A percentile compares a stretch with the other conserved stretches of the same genome.
phyloP scores from a whole-genome alignment of 2,113 vertebrate genomes.

The Oplegnathus fasciatus region DNA sequence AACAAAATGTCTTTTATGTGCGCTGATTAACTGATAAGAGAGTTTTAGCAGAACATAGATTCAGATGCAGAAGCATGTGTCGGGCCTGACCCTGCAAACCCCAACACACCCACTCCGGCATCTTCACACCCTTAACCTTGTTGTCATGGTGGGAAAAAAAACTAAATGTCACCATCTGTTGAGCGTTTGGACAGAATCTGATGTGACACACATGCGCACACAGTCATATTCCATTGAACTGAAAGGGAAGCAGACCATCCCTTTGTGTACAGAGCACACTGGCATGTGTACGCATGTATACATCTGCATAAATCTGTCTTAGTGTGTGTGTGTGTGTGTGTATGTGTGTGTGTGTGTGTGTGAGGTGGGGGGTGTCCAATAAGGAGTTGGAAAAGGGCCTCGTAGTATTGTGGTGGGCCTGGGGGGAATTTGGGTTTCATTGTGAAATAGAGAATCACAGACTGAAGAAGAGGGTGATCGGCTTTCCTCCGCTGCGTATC shows the following conservation, averaged over 20 bases:
- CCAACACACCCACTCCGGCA: constrained; percentile 36
- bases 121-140: constrained; percentile 67
- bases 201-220: constrained; percentile 34
- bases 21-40: not conserved
- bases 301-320: constrained; percentile 37
- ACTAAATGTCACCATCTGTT: constrained; percentile 78
- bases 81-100: constrained; percentile 47
- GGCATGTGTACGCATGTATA: constrained; percentile 7
- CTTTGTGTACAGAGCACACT: constrained; percentile 21
- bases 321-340: constrained; percentile 14
- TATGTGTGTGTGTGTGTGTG: not conserved
- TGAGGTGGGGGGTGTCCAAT: constrained; percentile 5
- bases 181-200: constrained; percentile 49
- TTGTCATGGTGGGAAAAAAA: constrained; percentile 40
- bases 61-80: constrained; percentile 57
- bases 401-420: constrained; percentile 45
- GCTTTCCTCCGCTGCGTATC: constrained; percentile 35
- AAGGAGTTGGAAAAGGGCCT: constrained; percentile 49
- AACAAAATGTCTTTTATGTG: not conserved
- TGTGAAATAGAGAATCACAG: constrained; percentile 53
- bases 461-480: constrained; percentile 42
- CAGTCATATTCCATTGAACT: constrained; percentile 19
- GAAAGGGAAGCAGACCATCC: constrained; percentile 4
- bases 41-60: constrained; percentile 8
- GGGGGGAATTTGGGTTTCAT: constrained; percentile 50